A percentile compares a stretch with the other conserved stretches of the same genome.
phyloP scores from a whole-genome alignment of 2,888 invertebrate genomes.

The Stratiomys singularior region DNA sequence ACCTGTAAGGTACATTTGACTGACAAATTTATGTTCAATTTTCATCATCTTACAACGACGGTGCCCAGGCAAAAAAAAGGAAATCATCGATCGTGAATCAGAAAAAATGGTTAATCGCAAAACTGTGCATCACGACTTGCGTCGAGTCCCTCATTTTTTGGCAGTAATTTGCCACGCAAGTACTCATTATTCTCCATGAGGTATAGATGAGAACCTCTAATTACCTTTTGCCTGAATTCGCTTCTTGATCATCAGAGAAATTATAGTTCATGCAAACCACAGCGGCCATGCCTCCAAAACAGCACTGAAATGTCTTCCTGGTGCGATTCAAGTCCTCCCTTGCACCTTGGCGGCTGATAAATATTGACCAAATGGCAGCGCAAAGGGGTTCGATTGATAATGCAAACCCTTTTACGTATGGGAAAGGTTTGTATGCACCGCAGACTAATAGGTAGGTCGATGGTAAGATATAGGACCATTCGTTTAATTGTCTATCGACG shows the following conservation, averaged over 20 bases:
- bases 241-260: constrained; percentile 41
- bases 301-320: not conserved
- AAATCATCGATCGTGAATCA: constrained; percentile 4
- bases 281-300: not conserved
- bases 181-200: constrained; percentile 26
- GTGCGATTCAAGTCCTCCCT: not conserved
- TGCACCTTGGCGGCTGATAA: constrained; percentile 12
- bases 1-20: constrained; percentile 34
- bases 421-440: not conserved
- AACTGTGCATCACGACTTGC: constrained; percentile 20
- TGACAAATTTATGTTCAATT: constrained; percentile 19
- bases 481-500: not conserved
- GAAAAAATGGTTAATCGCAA: not conserved
- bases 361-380: constrained; percentile 36
- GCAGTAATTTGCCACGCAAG: constrained; percentile 1
- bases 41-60: not conserved
- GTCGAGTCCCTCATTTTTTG: not conserved
- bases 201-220: constrained; percentile 48
- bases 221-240: constrained; percentile 31
- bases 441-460: not conserved
- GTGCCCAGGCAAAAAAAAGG: constrained; percentile 2
- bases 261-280: constrained; percentile 46
- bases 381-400: constrained; percentile 23
- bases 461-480: not conserved
- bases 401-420: constrained; percentile 22